Evolutionary conservation across 2,888 invertebrate species (phyloP), one percentile per base, ranked within the genome.

Genomic region (Tachina grossa): DNA sequence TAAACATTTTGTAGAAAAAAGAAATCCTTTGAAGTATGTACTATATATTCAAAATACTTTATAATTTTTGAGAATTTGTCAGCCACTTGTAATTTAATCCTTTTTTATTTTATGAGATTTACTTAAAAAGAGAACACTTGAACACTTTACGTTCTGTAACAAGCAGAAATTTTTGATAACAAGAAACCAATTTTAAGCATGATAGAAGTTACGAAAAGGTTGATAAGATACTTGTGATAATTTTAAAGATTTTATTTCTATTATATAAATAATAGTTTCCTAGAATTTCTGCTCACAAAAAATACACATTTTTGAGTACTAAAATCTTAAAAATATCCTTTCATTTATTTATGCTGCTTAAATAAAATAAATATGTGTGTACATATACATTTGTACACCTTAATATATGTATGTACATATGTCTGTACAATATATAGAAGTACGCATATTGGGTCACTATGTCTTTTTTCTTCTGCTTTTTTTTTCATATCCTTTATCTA

Each of bases 11-110:
- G 22, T 14, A 0, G 19, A 0, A 16, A 9, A 2, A 53, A 61
- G 53, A 22, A 72, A 71, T n/a, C 19, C n/a, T 68, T 19, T 69
- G 61, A 14, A 45, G 39, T 31, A 31, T 31, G 4, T n/a, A 71
- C n/a, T n/a, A 55, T 3, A 47, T 45, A 63, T 51, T n/a, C 19
- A 53, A 85, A 82, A n/a, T 75, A 43, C 66, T 51, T 79, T 82
- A 65, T 75, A 66, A 75, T 47, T 72, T 59, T 71, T 47, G 1
- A 16, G 16, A 68, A 57, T 51, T 82, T 63, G 39, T 19, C n/a
- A 66, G 43, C 3, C 41, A n/a, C 41, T 53, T 68, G 83, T 68
- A 79, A 85, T 68, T 57, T 47, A 83, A 83, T 76, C 78, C 76
- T 76, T 82, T n/a, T 22, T 72, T 66, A 78, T 75, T 68, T 83